Conservation (phyloP, 2,888 invertebrate species). For the Tenthredo distinguenda region DNA sequence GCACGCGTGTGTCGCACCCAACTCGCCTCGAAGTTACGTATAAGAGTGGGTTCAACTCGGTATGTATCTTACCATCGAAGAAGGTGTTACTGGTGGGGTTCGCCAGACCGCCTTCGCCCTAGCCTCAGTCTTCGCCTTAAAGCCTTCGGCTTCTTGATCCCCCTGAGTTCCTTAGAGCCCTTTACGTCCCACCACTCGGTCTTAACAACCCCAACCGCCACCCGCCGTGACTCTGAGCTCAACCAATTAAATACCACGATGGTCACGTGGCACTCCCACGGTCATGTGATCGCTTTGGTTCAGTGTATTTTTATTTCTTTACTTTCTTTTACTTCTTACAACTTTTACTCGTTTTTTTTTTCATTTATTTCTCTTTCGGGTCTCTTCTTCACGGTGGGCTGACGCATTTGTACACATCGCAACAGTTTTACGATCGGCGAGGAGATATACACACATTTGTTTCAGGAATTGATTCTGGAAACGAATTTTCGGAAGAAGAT, state of each 20-base stretch:
- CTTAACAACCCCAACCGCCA: slow-evolving; percentile 53
- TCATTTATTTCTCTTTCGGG: not conserved
- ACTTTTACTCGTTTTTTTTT: not conserved
- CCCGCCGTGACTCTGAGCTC: slow-evolving; percentile 60
- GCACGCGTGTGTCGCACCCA: slow-evolving; percentile 33
- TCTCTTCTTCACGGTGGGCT: not conserved
- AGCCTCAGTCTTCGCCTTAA: slow-evolving; percentile 60
- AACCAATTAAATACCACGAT: slow-evolving; percentile 76
- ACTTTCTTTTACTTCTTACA: not conserved
- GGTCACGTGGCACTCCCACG: slow-evolving; percentile 58
- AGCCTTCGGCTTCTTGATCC: slow-evolving; percentile 46
- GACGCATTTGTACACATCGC: not conserved
- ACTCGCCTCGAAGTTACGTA: slow-evolving; percentile 16
- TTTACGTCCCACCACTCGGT: slow-evolving; percentile 57
- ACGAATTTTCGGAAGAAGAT: not conserved
- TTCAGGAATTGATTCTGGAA: not conserved
- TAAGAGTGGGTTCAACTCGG: slow-evolving; percentile 34
- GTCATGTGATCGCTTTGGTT: slow-evolving; percentile 61
- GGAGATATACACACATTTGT: not conserved
- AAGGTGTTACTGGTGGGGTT: slow-evolving; percentile 75
- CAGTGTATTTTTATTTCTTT: slow-evolving; percentile 48
- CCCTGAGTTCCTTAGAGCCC: slow-evolving; percentile 54
- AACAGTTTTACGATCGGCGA: not conserved
- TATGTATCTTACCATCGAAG: slow-evolving; percentile 58
- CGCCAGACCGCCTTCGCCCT: slow-evolving; percentile 69